Evolutionary conservation across 2,113 vertebrate genomes (phyloP), one percentile per base, ranked within the genome.

Genomic region (Pao palembangensis): DNA sequence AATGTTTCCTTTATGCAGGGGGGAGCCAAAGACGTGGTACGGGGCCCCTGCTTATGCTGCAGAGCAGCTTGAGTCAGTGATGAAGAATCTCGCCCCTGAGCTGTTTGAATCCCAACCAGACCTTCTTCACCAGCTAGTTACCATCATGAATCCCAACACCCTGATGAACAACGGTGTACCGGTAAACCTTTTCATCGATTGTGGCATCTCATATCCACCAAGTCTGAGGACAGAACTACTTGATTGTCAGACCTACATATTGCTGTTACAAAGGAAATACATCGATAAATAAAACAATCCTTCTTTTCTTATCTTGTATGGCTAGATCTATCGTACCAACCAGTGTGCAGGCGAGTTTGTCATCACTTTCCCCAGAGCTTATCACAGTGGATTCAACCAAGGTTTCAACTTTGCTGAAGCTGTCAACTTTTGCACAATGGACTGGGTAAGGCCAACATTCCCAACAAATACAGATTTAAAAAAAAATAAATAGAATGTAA

Each of bases 351-450:
- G 97, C 0, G 97, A 99, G 88, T 99, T 99, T 80, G 97, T 99
- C 51, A 97, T 99, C 87, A 99, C 96, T 6, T 99, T 99, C 57
- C 97, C 97, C 20, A 92, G 97, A 90, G 95, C 97, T 55, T 99
- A 99, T 75, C 97, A 99, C 88, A 99, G 97, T n/a, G 97, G 97
- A 60, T 99, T 99, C 87, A 99, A 99, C 84, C 97, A 99, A 81
- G 97, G 97, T 31, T 99, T 98, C 85, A 99, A 99, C 91, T 99
- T 99, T 75, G 97, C 97, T 31, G 97, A 99, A 79, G 97, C 97
- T 8, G 97, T 98, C 59, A 99, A 99, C 87, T 99, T 99, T 87
- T 98, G 97, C 84, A 98, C 96, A 6, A 93, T 94, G 61, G 97
- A 99, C 51, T 99, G 97, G 97, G 97, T 98, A 91, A 46, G 71